A percentile compares a stretch with the other conserved stretches of the same genome.
Conservation (phyloP, 2,797 vertebrate genomes). For the Monodelphis domestica region DNA sequence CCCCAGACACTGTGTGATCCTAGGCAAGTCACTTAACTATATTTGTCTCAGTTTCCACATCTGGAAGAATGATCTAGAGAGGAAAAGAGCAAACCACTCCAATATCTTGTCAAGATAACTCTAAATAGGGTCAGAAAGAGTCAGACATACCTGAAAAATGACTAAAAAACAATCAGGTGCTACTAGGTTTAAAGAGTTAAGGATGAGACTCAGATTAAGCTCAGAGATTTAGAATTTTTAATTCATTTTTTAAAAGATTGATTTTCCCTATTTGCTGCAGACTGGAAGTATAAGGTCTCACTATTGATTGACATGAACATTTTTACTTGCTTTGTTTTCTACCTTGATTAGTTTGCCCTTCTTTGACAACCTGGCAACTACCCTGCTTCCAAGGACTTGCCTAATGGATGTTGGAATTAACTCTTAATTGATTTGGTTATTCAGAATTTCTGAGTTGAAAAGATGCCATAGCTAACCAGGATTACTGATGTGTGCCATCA, state of each 20-base stretch:
- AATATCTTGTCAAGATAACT: no score
- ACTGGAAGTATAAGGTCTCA: background rate
- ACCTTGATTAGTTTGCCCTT: no score
- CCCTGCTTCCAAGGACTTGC: background rate
- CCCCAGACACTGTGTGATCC: no score
- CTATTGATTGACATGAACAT: background rate
- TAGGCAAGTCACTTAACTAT: no score
- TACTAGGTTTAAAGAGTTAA: constrained; percentile 20
- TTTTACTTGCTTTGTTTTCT: background rate
- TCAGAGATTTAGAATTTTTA: background rate
- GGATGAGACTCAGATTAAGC: background rate
- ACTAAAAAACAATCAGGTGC: no score
- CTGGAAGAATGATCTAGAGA: no score
- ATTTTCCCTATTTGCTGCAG: background rate
- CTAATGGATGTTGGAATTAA: background rate
- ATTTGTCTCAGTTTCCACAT: no score
- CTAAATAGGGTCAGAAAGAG: no score
- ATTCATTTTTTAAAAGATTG: background rate
- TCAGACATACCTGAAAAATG: no score
- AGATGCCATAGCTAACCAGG: background rate
- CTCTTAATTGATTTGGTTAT: background rate
- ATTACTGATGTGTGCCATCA: background rate
- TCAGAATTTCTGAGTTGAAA: background rate
- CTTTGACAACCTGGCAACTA: background rate
- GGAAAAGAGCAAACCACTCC: no score